Percentiles rank a stretch among this genome's conserved stretches.
Conservation (phyloP, 2,888 invertebrate genomes). For the Cosmia pyralina region DNA sequence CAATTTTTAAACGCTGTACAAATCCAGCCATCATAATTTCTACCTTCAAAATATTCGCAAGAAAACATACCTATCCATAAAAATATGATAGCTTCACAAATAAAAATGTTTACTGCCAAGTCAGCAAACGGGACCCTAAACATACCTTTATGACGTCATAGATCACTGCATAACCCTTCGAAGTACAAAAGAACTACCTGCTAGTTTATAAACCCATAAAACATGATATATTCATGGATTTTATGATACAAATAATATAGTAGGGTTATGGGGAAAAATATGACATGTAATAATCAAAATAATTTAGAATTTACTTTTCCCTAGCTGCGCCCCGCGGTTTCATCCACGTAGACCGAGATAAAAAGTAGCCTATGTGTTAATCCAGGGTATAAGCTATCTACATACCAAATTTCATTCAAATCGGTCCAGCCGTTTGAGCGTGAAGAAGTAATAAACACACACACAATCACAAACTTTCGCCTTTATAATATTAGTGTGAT, state of each 20-base stretch:
- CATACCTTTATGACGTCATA: constrained; percentile 69
- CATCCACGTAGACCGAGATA: too few relatives aligned
- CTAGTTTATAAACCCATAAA: constrained; percentile 70
- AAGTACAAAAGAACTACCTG: constrained; percentile 64
- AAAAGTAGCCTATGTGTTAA: too few relatives aligned
- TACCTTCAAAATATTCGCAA: not conserved
- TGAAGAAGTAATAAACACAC: too few relatives aligned
- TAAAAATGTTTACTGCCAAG: constrained; percentile 58
- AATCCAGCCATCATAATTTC: not conserved
- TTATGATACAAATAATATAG: constrained; percentile 63
- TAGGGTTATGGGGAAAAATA: not conserved
- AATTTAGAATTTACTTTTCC: not conserved
- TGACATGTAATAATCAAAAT: not conserved
- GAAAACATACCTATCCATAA: constrained; percentile 26
- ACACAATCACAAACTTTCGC: too few relatives aligned
- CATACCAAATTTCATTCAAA: too few relatives aligned
- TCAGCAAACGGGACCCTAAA: constrained; percentile 67
- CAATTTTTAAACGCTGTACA: not conserved
- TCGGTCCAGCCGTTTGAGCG: too few relatives aligned
- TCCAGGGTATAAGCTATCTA: too few relatives aligned
- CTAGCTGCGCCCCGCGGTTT: too few relatives aligned
- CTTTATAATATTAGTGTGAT: too few relatives aligned
- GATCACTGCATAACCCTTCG: constrained; percentile 70
- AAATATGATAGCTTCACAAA: constrained; percentile 46
- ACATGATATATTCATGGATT: constrained; percentile 68